Evolutionary conservation across 2,113 vertebrate genomes (phyloP), one percentile per base, ranked within the genome.

Genomic region (Grammomys dolichurus): DNA sequence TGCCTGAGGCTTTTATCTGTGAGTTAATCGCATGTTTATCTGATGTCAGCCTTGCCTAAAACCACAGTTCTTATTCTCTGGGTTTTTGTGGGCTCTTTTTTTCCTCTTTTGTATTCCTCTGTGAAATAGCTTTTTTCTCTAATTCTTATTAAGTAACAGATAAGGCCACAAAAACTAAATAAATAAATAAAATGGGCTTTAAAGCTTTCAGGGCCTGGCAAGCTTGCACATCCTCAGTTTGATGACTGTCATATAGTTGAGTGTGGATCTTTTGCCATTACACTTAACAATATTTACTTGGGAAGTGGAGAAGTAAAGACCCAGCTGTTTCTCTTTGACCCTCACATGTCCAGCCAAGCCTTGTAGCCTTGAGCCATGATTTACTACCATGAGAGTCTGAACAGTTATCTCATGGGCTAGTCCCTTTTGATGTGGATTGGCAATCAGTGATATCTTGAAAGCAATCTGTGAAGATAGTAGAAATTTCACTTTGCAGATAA

Each of bases 401-500:
- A 43, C 11, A 43, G 7, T 63, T 95, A 69, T 13, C 86, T 89
- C 51, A n/a, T 13, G 65, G 67, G 54, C 54, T 69, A 12, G 60
- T 80, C 26, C 67, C 73, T 82, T 80, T 22, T 87, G 60, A 65
- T 85, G 7, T 76, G 90, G 81, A 54, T 54, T 86, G 58, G 17
- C 10, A 40, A 20, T 70, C 58, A 3, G 7, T 8, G 20, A 10
- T 58, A 58, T 81, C 88, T 56, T 78, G 60, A 91, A 94, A 94
- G 12, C 80, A 48, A 36, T 51, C 70, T 90, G 72, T 36, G 58
- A 95, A 89, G 26, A 48, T 69, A 3, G 17, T 78, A 56, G 51
- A 69, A 5, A 78, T 97, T 86, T 94, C 36, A 78, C 93, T 93
- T 94, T 80, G 82, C 9, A 87, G 31, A 48, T 36, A 81, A 94